Base-by-base conservation (phyloP, 1,140 invertebrate genomes). In the Venustaconcha ellipsiformis region DNA sequence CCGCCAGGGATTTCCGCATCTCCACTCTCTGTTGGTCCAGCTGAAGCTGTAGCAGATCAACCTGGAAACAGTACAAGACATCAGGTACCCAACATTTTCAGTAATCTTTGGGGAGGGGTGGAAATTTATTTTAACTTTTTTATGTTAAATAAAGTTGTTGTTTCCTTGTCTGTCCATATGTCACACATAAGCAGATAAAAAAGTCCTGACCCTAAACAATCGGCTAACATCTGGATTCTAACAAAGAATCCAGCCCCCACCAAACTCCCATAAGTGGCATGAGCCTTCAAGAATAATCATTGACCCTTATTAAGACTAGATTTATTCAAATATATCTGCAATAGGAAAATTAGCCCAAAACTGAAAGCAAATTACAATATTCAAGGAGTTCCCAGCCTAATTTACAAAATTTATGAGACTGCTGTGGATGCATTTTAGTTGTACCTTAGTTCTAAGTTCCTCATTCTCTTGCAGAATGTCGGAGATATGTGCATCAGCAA, bases 381-480 rank as follows among this genome's bases (percentile, higher is more conserved):
- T 48, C 37, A 48, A 48, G 4, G 1, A 30, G 2, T 30, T 30
- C 26, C 26, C 26, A 30, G 26, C 26, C 26, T 30, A 48, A 48
- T 48, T 48, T 48, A 48, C 37, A 6, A 48, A 48, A 48, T 48
- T 6, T 48, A 48, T 48, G 37, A 8, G 37, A 11, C 37, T 48
- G 37, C 37, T 48, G 8, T 8, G 37, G 37, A 48, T 48, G 37
- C 11, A 48, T 6, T 48, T 4, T 48, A 8, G 6, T 0, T 48
- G 37, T 17, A 88, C 87, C 80, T 85, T 85, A 18, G 67, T 78
- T 81, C 80, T 86, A 6, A 89, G 76, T 14, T 83, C 57, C 55
- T 87, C 82, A 77, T 89, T 89, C 78, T 89, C 88, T 55, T 80
- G 75, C 1, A 87, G n/a, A 3, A 87, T 65, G 57, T 85, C 80